Conservation (phyloP, 2,888 invertebrate genomes). For the Cephonodes hylas region DNA sequence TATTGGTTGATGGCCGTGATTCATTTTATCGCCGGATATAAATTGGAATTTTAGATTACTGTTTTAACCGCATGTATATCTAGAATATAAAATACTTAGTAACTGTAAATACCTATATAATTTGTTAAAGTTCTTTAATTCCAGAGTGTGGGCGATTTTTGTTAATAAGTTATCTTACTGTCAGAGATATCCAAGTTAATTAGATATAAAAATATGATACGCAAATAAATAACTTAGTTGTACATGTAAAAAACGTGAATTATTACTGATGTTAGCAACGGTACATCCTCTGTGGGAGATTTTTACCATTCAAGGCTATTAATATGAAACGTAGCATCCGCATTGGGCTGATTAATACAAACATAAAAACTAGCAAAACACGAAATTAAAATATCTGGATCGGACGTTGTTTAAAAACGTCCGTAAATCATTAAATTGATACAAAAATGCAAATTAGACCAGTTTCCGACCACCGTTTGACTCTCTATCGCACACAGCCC, state of each 20-base stretch:
- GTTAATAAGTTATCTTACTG: neutral
- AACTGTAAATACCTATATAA: neutral
- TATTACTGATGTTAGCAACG: neutral
- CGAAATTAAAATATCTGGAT: conserved; percentile 31
- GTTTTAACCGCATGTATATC: neutral
- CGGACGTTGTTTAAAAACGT: conserved; percentile 38
- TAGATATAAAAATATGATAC: neutral
- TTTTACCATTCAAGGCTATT: neutral
- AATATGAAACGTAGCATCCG: conserved; percentile 12
- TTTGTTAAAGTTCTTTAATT: neutral
- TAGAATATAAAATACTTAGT: neutral
- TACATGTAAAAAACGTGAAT: neutral
- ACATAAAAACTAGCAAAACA: conserved; percentile 19
- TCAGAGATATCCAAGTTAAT: neutral
- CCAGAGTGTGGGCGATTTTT: neutral
- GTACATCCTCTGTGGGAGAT: conserved; percentile 5
- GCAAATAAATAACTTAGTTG: neutral
- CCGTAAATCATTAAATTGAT: conserved; percentile 42
- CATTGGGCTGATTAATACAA: conserved; percentile 23
- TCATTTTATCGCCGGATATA: neutral
- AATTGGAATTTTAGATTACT: neutral
- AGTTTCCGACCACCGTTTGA: conserved; percentile 24
- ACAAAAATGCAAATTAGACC: conserved; percentile 39
- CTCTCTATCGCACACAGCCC: conserved; percentile 7
- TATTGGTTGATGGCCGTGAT: neutral